A percentile compares a stretch with the other conserved stretches of the same genome.
Evolutionary conservation across 2,797 vertebrate genomes (phyloP).

Genomic region (Saxicola maurus): DNA sequence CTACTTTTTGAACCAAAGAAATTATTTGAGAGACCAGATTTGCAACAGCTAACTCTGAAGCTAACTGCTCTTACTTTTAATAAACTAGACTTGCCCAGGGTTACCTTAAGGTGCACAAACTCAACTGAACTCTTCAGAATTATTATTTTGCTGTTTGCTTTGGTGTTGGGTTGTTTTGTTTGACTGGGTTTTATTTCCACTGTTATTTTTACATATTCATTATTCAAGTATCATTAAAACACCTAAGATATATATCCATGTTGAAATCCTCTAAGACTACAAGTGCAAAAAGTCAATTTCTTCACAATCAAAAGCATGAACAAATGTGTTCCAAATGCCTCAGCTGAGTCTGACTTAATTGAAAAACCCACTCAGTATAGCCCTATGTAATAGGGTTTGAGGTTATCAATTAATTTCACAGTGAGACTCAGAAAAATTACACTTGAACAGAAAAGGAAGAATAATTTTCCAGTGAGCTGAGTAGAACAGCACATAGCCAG

Average conservation of each 20-base stretch:
- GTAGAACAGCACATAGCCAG: fast-evolving
- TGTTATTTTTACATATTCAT: neutral
- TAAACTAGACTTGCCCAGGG: neutral
- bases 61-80: neutral
- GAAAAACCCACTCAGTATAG: neutral
- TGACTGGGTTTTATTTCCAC: neutral
- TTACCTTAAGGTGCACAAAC: neutral
- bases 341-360: neutral
- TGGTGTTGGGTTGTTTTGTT: fast-evolving
- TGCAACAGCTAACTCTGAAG: neutral
- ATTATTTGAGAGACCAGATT: neutral
- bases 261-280: neutral
- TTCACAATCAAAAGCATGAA: neutral
- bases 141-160: neutral
- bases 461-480: neutral
- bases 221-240: neutral
- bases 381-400: neutral
- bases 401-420: neutral
- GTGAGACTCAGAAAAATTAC: neutral
- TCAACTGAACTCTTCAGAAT: neutral
- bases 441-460: neutral
- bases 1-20: neutral
- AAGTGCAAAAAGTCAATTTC: neutral
- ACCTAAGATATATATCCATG: neutral
- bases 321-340: neutral